A percentile compares a stretch with the other conserved stretches of the same genome.
Conservation (phyloP, 1,140 invertebrate genomes). For the Aphelenchoides besseyi region DNA sequence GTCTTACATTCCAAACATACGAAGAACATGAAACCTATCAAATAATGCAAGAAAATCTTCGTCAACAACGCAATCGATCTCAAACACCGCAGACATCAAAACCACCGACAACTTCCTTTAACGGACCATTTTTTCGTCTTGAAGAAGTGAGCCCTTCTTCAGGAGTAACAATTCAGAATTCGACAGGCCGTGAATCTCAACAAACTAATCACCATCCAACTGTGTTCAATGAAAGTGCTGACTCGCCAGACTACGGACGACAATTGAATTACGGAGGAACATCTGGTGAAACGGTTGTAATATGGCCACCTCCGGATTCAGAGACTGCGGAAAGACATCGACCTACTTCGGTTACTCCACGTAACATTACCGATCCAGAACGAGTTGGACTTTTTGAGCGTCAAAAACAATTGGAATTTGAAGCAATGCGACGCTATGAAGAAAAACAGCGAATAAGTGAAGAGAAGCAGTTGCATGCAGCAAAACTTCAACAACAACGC, state of each 20-base stretch:
- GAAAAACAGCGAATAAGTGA: constrained; percentile 33
- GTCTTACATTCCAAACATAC: constrained; percentile 12
- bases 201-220: not conserved
- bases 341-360: constrained; percentile 23
- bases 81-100: constrained; percentile 6
- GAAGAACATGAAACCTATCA: constrained; percentile 35
- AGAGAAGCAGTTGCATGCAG: constrained; percentile 54
- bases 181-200: not conserved
- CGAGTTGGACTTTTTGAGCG: constrained; percentile 50
- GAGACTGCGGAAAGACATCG: constrained; percentile 25
- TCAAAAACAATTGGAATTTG: constrained; percentile 51
- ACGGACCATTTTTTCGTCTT: constrained; percentile 57
- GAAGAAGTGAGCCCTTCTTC: constrained; percentile 49
- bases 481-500: constrained; percentile 50
- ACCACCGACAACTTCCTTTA: constrained; percentile 47
- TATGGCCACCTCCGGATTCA: constrained; percentile 53
- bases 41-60: constrained; percentile 58
- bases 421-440: constrained; percentile 49
- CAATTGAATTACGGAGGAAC: constrained; percentile 13
- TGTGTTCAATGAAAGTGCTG: not conserved
- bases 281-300: constrained; percentile 47
- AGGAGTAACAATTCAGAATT: not conserved
- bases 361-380: constrained; percentile 55
- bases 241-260: not conserved
- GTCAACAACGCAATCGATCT: constrained; percentile 36